Evolutionary conservation across 2,888 invertebrate genomes (phyloP).

Genomic region (Helobdella robusta): DNA sequence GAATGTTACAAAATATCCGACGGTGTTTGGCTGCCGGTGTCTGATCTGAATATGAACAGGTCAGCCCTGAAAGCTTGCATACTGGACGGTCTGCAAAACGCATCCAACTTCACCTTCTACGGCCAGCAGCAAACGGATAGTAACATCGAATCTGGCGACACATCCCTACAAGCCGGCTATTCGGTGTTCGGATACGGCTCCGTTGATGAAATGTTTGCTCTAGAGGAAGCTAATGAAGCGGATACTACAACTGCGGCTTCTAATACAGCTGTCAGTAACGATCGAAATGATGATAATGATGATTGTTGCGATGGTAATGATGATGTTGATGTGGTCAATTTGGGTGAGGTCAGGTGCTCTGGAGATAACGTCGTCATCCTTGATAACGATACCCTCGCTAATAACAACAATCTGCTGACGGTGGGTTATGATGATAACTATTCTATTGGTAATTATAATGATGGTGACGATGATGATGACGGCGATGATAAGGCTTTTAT

Average conservation of each 20-base stretch:
- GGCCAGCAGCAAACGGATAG: too few relatives aligned
- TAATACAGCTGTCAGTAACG: neutral
- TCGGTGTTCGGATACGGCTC: conserved; percentile 4
- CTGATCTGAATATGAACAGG: conserved; percentile 41
- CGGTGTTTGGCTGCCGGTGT: conserved; percentile 39
- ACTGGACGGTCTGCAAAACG: conserved; percentile 38
- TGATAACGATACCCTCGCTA: neutral
- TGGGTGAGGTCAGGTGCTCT: neutral
- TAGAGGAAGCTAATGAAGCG: neutral
- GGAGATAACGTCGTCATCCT: neutral
- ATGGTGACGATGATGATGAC: conserved; percentile 21
- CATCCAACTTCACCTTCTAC: conserved; percentile 41
- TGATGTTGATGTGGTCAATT: neutral
- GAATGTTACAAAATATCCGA: conserved; percentile 41
- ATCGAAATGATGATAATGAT: neutral
- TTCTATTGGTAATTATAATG: neutral
- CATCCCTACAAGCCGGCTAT: neutral
- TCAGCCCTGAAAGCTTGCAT: conserved; percentile 46
- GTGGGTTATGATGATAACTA: conserved; percentile 19
- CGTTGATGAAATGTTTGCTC: conserved; percentile 7
- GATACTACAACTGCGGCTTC: neutral
- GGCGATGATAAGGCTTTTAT: conserved; percentile 20
- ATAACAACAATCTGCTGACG: too few relatives aligned
- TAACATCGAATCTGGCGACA: conserved; percentile 25
- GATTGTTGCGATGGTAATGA: neutral